A percentile compares a stretch with the other conserved stretches of the same genome.
Evolutionary conservation across 2,888 invertebrate genomes (phyloP).

Genomic region (Zygothrica quintamaculata): DNA sequence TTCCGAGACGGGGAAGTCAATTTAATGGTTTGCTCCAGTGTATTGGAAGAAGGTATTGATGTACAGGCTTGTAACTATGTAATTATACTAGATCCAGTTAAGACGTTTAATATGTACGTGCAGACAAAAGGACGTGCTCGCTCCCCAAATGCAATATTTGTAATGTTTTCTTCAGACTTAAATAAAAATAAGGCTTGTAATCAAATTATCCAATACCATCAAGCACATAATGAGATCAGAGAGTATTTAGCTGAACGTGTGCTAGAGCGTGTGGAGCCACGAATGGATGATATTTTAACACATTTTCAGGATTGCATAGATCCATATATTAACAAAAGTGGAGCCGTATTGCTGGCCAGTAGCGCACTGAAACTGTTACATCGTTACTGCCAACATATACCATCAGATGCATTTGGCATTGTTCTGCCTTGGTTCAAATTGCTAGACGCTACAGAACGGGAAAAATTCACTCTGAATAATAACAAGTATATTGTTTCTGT

Average conservation of each 20-base stretch:
- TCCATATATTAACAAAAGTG: slow-evolving; percentile 70
- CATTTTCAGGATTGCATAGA: slow-evolving; percentile 85
- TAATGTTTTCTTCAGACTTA: slow-evolving; percentile 85
- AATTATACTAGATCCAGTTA: slow-evolving; percentile 89
- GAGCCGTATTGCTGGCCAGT: slow-evolving; percentile 71
- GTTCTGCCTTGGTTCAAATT: slow-evolving; percentile 84
- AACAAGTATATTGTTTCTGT: slow-evolving; percentile 84
- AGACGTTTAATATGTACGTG: slow-evolving; percentile 92
- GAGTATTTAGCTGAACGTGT: slow-evolving; percentile 86
- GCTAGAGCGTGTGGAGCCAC: slow-evolving; percentile 86
- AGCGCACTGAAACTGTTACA: slow-evolving; percentile 86
- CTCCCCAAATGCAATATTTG: slow-evolving; percentile 87
- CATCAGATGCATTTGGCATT: slow-evolving; percentile 91
- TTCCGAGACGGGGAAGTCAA: slow-evolving; percentile 88
- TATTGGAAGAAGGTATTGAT: slow-evolving; percentile 96
- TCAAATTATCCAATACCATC: slow-evolving; percentile 85
- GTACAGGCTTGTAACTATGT: slow-evolving; percentile 93
- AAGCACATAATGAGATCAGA: slow-evolving; percentile 86
- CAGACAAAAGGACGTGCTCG: slow-evolving; percentile 95
- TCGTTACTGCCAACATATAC: slow-evolving; percentile 92
- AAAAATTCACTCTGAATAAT: fast-evolving
- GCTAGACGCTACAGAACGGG: slow-evolving; percentile 39
- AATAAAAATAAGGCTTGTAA: slow-evolving; percentile 74
- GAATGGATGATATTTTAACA: slow-evolving; percentile 85
- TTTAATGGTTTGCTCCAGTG: slow-evolving; percentile 90